Conservation (phyloP, 2,113 vertebrate species). For the Thunnus maccoyii region DNA sequence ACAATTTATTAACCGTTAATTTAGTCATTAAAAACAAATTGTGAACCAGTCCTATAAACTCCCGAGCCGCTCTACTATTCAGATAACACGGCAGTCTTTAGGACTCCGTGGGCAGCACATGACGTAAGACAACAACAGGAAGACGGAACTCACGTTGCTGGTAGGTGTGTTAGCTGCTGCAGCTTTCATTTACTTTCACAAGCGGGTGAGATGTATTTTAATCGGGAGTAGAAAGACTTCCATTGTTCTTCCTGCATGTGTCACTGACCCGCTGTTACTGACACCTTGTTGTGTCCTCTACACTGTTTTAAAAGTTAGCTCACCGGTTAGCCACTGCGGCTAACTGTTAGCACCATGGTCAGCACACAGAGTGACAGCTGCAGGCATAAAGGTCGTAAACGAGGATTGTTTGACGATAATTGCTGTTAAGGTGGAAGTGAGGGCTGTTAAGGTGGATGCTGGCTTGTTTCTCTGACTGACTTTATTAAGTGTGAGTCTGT, state of each 20-base stretch:
- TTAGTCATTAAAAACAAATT: no score
- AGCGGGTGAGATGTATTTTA: no score
- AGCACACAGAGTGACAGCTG: background rate
- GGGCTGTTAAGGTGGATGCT: no score
- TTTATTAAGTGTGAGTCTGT: background rate
- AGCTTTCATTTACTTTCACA: background rate
- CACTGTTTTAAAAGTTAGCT: background rate
- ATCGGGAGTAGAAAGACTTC: rapidly evolving
- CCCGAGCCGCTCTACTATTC: no score
- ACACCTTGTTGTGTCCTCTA: background rate
- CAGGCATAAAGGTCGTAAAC: background rate
- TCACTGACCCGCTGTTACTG: background rate
- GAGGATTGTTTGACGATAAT: no score
- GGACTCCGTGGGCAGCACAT: constrained; percentile 32
- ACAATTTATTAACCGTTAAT: no score
- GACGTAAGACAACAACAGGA: constrained; percentile 40
- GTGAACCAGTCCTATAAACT: no score
- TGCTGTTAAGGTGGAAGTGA: background rate
- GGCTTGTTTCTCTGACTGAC: no score
- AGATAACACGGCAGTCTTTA: background rate
- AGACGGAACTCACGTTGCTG: constrained; percentile 42
- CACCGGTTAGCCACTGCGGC: background rate
- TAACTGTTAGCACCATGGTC: constrained; percentile 41
- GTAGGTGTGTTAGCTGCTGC: constrained; percentile 56
- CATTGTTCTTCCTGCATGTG: background rate